Evolutionary conservation across 2,888 invertebrate species (phyloP), one percentile per base, ranked within the genome.

Genomic region (Ichneumoninae sp.): DNA sequence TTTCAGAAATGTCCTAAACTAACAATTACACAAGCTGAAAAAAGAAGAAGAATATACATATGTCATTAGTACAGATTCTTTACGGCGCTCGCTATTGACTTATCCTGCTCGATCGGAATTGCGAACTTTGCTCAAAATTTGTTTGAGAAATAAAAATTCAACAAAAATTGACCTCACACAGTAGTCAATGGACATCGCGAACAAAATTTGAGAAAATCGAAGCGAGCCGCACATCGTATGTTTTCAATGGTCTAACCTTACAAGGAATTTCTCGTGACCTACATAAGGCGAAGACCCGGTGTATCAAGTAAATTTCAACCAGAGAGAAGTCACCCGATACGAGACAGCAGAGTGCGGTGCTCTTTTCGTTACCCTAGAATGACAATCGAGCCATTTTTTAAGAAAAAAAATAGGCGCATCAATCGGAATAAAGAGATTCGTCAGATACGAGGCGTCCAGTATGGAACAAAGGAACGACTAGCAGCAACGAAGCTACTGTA

Each of bases 1-100:
- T 93, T 92, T 93, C 93, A 92, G 92, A 92, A 92, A 93, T 93
- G 91, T 92, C 92, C 93, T 93, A 93, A 93, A 92, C 92, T 93
- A 93, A 93, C 92, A 95, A 95, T 95, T 95, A 95, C 95, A 95
- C 95, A 95, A 95, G 95, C 96, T 96, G 95, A 91, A 95, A 95
- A 88, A 90, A 74, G 62, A 93, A 92, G 87, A 69, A 89, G 90
- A 87, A 72, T 66, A 71, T 47, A 54, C 10, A 57, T 60, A 40
- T 22, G 19, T 77, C 16, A 54, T 79, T 44, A 40, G 52, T 13
- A 26, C 50, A 36, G 47, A 26, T n/a, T 68, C n/a, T 26, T 62
- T 78, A 16, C 7, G 66, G 26, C 2, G 33, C 3, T 16, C 13
- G 22, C 3, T 10, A 26, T 7, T 57, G n/a, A 26, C 10, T 5